Base-by-base conservation (phyloP, 2,797 vertebrate species). In the Carduelis carduelis region DNA sequence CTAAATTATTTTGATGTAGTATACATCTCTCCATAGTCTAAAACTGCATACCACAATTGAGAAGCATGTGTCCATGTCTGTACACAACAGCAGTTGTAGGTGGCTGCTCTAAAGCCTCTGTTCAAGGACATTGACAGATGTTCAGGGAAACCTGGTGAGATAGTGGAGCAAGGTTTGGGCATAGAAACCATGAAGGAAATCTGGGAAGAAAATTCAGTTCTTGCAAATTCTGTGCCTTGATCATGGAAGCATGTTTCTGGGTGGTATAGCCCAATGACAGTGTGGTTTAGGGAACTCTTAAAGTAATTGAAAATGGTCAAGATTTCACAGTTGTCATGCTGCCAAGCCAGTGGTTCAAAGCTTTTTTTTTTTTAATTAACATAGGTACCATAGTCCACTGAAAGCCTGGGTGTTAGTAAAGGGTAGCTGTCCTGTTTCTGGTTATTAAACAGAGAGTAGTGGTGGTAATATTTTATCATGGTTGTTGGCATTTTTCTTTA, bases 221-320 rank as follows among this genome's bases (percentile, higher is more conserved):
- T 39, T 68, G 30, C 3, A 34, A 59, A 24, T 75, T 47, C 6
- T 35, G 8, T 65, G 43, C 32, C 55, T 60, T 74, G 24, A 30
- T 59, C 19, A 6, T 57, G 30, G 13, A 57, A 78, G 2, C 2
- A 1, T 57, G 11, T 64, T 56, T 52, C 43, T 78, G 17, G 4
- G 12, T 60, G 17, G 17, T 56, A 4, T 41, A 37, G 27, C 49
- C 22, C 63, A 39, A 49, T 63, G 44, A 63, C 28, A 27, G 2
- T 8, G 7, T 68, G 23, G n/a, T 26, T 39, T 14, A 34, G 46
- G 35, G 27, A 78, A 30, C 24, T 70, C 52, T 17, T 35, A 49
- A 72, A 52, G 65, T 64, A 49, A 59, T 43, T 2, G 18, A 17
- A 9, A 43, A 12, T 0, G 0, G n/a, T 18, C 1, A 1, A 39